phyloP scores from a whole-genome alignment of 2,113 vertebrate species.

The Myocastor coypus region DNA sequence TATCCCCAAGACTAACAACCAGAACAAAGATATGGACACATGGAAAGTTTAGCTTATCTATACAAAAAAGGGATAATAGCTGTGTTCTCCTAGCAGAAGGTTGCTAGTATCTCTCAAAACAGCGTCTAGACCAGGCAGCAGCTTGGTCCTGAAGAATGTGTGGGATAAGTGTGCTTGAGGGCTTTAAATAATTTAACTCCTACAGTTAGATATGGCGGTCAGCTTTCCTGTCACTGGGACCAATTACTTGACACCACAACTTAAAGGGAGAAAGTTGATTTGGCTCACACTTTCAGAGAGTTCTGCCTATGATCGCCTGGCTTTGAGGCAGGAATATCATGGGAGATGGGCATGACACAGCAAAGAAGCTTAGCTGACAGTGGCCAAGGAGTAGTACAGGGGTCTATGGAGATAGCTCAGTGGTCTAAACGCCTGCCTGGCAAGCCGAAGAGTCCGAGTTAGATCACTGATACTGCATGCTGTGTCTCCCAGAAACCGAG shows the following conservation, averaged over 20 bases:
- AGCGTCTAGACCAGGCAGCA: neutral
- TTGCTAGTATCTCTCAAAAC: neutral
- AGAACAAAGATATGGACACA: neutral
- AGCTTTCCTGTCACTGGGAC: neutral
- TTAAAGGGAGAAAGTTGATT: neutral
- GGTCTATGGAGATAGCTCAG: no score
- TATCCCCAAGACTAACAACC: neutral
- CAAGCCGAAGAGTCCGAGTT: no score
- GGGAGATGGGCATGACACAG: neutral
- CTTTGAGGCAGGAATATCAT: neutral
- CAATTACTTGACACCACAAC: neutral
- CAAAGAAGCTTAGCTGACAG: neutral
- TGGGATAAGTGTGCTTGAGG: neutral
- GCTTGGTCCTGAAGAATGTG: neutral
- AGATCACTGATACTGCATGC: no score
- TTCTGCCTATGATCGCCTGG: neutral
- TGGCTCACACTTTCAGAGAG: neutral
- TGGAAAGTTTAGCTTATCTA: neutral
- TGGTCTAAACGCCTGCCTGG: no score
- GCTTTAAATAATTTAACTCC: constrained; percentile 30
- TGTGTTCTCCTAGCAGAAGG: neutral
- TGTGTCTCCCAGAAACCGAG: no score
- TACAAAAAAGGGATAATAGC: neutral
- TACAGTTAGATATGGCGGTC: neutral
- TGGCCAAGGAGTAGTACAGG: neutral